Percentiles rank a stretch among this genome's conserved stretches.
Evolutionary conservation across 2,113 vertebrate species (phyloP).

Genomic region (Perca schrenkii): DNA sequence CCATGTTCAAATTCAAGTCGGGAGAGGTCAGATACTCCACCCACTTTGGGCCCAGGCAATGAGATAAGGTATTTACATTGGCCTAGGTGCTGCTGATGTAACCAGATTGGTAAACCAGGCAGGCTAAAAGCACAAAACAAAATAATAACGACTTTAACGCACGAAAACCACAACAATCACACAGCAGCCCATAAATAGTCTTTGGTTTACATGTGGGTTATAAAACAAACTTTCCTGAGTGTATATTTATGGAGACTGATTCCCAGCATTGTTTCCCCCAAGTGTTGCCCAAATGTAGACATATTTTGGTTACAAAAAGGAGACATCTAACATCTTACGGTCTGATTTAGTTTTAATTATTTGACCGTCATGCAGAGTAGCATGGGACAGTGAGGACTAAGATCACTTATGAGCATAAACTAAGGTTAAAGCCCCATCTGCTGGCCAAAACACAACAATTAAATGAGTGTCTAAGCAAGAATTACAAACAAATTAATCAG

Average conservation of each 20-base stretch:
- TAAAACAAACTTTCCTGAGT: conserved; percentile 12
- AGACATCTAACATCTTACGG: neutral
- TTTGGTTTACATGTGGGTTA: neutral
- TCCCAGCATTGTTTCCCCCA: neutral
- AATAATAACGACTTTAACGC: conserved; percentile 17
- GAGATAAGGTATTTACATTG: conserved; percentile 75
- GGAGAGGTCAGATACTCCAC: conserved; percentile 60
- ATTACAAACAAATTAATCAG: conserved; percentile 1
- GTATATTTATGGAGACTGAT: neutral
- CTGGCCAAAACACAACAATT: conserved; percentile 39
- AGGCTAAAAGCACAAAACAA: conserved; percentile 36
- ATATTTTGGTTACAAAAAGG: neutral
- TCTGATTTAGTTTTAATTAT: neutral
- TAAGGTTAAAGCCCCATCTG: conserved; percentile 69
- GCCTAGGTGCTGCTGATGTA: conserved; percentile 51
- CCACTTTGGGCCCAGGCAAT: conserved; percentile 46
- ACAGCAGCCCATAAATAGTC: neutral
- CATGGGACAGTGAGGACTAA: neutral
- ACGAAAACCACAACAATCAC: conserved; percentile 5
- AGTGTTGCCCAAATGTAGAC: neutral
- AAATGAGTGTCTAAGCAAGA: neutral
- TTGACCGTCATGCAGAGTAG: neutral
- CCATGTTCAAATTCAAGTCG: conserved; percentile 61
- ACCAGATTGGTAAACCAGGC: conserved; percentile 45
- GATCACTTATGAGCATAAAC: conserved; percentile 18